These are phyloP conservation scores for Hypothenemus hampei DNA, from an alignment of 1,140 invertebrate species.

Conservation along the genomic window DNA sequence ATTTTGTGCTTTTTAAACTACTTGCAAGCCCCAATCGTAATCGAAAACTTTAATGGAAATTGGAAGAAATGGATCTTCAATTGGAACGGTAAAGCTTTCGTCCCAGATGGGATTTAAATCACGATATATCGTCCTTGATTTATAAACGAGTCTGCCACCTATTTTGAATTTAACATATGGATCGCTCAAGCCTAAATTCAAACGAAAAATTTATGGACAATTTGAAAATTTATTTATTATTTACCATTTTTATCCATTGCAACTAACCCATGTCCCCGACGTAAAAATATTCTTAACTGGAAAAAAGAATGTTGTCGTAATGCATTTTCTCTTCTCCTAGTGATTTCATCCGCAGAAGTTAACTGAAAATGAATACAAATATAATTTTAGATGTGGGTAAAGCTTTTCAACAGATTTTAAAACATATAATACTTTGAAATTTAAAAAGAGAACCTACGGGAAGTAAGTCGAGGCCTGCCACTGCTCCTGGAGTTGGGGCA, in stretches of 20 bases:
- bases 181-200: slow-evolving; percentile 81
- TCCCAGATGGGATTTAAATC: slow-evolving; percentile 93
- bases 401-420: too few relatives aligned
- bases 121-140: slow-evolving; percentile 85
- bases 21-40: slow-evolving; percentile 90
- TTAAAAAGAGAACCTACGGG: slow-evolving; percentile 37
- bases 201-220: background rate
- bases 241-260: slow-evolving; percentile 93
- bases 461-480: slow-evolving; percentile 43
- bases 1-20: slow-evolving; percentile 22
- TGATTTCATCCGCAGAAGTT: slow-evolving; percentile 53
- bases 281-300: slow-evolving; percentile 81
- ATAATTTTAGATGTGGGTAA: too few relatives aligned
- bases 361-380: slow-evolving; percentile 6
- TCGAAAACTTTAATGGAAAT: slow-evolving; percentile 92
- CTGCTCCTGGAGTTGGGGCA: slow-evolving; percentile 39
- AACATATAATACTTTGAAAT: too few relatives aligned
- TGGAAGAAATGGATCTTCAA: slow-evolving; percentile 89
- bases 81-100: slow-evolving; percentile 89
- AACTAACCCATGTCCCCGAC: slow-evolving; percentile 80
- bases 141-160: slow-evolving; percentile 83
- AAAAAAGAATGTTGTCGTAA: slow-evolving; percentile 84
- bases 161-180: slow-evolving; percentile 98
- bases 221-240: slow-evolving; percentile 30
- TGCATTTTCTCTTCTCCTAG: slow-evolving; percentile 61